Conservation (phyloP, 1,140 invertebrate species). For the Tenebrio molitor region DNA sequence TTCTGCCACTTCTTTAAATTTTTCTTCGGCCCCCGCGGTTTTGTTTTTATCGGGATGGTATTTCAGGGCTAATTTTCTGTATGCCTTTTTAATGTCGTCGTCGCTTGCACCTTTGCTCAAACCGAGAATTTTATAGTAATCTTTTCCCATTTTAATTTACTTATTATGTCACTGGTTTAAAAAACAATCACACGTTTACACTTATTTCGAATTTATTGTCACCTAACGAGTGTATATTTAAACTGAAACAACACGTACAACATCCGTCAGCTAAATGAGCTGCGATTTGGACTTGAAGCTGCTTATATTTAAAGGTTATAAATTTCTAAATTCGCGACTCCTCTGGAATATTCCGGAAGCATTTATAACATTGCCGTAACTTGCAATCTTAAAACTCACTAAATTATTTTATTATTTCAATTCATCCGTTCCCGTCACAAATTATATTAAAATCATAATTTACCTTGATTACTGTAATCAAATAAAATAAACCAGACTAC, state of each 20-base stretch:
- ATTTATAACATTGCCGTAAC: slow-evolving; percentile 14
- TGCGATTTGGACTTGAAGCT: slow-evolving; percentile 19
- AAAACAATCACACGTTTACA: not conserved
- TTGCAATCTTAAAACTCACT: not conserved
- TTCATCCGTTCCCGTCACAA: too few species aligned
- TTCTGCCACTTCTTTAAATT: slow-evolving; percentile 98
- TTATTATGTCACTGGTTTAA: slow-evolving; percentile 10
- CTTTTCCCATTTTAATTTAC: slow-evolving; percentile 88
- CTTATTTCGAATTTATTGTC: slow-evolving; percentile 8
- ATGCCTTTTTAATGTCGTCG: slow-evolving; percentile 98
- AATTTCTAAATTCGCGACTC: slow-evolving; percentile 39
- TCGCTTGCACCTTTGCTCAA: slow-evolving; percentile 89
- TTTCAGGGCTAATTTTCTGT: slow-evolving; percentile 96
- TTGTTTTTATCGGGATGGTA: slow-evolving; percentile 99
- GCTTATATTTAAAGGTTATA: slow-evolving; percentile 44
- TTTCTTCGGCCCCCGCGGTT: slow-evolving; percentile 92
- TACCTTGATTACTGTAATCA: not conserved
- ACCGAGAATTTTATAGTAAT: slow-evolving; percentile 97
- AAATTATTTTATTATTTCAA: not conserved
- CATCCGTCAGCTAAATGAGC: slow-evolving; percentile 34
- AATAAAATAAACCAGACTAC: slow-evolving; percentile 1
- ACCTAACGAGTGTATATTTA: slow-evolving; percentile 4
- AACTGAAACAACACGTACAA: slow-evolving; percentile 14
- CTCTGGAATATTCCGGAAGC: slow-evolving; percentile 41
- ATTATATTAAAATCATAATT: not conserved